These are phyloP conservation scores for Daktulosphaira vitifoliae DNA, from an alignment of 1,140 invertebrate genomes.

Conservation along the genomic window DNA sequence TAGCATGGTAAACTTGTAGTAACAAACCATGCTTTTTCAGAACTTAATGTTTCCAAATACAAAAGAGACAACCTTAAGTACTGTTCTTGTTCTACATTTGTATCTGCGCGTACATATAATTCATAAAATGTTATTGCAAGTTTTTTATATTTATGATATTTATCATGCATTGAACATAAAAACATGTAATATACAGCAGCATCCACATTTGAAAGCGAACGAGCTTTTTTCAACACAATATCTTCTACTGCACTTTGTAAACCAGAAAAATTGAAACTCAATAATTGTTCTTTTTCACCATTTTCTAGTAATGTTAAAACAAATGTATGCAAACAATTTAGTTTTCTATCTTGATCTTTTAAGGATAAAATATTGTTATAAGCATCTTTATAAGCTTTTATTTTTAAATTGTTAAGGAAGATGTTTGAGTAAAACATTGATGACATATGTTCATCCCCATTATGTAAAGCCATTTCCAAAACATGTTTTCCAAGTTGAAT, in stretches of 20 bases:
- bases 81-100: conserved; percentile 10
- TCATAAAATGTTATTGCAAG: conserved; percentile 25
- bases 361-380: conserved; percentile 12
- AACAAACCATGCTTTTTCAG: conserved; percentile 27
- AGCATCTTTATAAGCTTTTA: not conserved
- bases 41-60: conserved; percentile 5
- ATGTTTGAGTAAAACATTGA: conserved; percentile 26
- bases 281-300: conserved; percentile 7
- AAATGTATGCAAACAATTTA: conserved; percentile 26
- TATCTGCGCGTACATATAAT: conserved; percentile 12
- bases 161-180: conserved; percentile 25
- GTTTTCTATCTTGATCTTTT: conserved; percentile 6
- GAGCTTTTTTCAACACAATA: conserved; percentile 24
- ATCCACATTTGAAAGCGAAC: conserved; percentile 17
- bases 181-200: conserved; percentile 20
- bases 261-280: conserved; percentile 17
- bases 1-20: not conserved
- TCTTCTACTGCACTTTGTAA: conserved; percentile 20
- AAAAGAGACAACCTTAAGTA: conserved; percentile 24
- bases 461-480: not conserved
- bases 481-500: conserved; percentile 11
- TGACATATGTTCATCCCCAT: not conserved
- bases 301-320: conserved; percentile 21
- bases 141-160: conserved; percentile 21
- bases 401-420: conserved; percentile 25